phyloP scores from a whole-genome alignment of 1,140 invertebrate genomes.

The Papilio helenus region DNA sequence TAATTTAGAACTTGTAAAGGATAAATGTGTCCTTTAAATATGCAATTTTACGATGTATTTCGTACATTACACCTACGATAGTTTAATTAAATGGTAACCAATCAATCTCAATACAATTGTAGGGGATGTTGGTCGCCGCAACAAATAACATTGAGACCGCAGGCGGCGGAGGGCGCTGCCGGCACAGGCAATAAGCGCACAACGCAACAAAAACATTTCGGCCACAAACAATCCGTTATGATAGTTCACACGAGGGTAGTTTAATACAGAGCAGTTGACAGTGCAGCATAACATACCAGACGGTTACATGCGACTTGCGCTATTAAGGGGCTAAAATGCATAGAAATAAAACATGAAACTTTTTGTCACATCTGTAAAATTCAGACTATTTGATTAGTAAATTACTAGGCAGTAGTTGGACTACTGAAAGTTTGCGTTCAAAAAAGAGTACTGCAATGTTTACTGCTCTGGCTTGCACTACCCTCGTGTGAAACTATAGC shows the following conservation, averaged over 20 bases:
- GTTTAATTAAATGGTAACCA: neutral
- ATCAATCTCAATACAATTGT: neutral
- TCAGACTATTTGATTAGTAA: neutral
- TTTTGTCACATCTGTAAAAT: neutral
- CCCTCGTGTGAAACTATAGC: neutral
- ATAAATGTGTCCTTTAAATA: too few species aligned
- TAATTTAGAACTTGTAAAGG: too few species aligned
- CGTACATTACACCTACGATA: neutral
- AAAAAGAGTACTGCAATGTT: neutral
- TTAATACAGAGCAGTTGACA: neutral
- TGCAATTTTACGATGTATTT: neutral
- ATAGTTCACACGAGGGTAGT: neutral
- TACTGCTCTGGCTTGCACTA: neutral
- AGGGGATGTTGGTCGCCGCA: slow-evolving; percentile 3
- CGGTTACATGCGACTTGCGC: too few species aligned
- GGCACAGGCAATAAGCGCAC: slow-evolving; percentile 3
- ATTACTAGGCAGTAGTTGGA: too few species aligned
- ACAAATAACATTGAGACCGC: slow-evolving; percentile 4
- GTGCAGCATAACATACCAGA: neutral
- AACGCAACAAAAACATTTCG: slow-evolving; percentile 24
- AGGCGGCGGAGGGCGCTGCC: slow-evolving; percentile 4
- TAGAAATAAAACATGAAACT: neutral
- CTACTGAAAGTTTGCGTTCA: too few species aligned
- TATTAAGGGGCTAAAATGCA: too few species aligned
- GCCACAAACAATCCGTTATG: slow-evolving; percentile 11